A percentile compares a stretch with the other conserved stretches of the same genome.
These are phyloP conservation scores for Idaea biselata DNA, from an alignment of 2,888 invertebrate genomes.

Conservation along the genomic window DNA sequence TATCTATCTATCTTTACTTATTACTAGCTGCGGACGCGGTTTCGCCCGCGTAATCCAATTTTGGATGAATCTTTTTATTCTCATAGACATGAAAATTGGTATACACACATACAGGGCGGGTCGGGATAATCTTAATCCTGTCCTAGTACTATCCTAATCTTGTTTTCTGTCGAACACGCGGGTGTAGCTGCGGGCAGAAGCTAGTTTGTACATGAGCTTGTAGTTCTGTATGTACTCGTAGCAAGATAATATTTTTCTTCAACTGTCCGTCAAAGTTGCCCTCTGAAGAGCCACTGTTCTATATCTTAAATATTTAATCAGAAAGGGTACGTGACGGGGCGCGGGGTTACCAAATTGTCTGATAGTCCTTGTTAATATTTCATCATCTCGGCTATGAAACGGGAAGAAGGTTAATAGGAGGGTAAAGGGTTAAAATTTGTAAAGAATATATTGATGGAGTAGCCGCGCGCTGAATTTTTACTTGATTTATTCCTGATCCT, in stretches of 20 bases:
- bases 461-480: background rate
- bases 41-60: no score
- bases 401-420: background rate
- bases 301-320: background rate
- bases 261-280: background rate
- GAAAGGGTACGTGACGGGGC: background rate
- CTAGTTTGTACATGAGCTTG: no score
- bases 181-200: no score
- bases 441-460: background rate
- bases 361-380: background rate
- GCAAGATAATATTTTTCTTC: background rate
- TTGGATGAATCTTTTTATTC: no score
- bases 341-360: background rate
- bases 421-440: background rate
- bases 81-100: no score
- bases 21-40: no score
- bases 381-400: background rate
- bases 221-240: background rate
- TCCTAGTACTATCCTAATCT: no score
- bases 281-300: background rate
- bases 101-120: no score
- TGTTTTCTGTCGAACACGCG: no score
- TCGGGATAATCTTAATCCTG: no score
- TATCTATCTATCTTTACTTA: no score
- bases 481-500: background rate